These are phyloP conservation scores for Agonopterix arenella DNA, from an alignment of 2,888 invertebrate genomes.

Conservation along the genomic window DNA sequence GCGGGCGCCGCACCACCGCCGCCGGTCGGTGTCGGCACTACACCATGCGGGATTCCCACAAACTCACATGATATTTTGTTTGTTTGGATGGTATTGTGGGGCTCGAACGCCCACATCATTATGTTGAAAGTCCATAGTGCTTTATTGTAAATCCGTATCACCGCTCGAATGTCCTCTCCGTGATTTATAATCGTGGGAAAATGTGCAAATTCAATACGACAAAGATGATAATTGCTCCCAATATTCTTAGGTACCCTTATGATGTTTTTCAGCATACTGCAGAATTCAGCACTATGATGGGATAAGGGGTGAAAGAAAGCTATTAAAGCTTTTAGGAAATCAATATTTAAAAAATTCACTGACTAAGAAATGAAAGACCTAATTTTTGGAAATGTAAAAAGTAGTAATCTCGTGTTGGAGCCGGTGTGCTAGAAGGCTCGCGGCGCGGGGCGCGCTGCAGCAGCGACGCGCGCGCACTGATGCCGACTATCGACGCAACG, in stretches of 20 bases:
- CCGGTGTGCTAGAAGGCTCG: not conserved
- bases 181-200: conserved; percentile 73
- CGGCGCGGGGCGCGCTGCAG: conserved; percentile 16
- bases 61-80: conserved; percentile 57
- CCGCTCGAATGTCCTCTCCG: conserved; percentile 56
- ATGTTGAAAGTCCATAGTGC: conserved; percentile 60
- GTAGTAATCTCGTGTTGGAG: not conserved
- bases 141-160: conserved; percentile 70
- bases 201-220: not conserved
- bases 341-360: too few species aligned
- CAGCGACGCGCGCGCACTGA: conserved; percentile 42
- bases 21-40: conserved; percentile 7
- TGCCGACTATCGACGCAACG: conserved; percentile 37
- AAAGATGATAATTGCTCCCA: too few species aligned
- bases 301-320: too few species aligned
- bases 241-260: too few species aligned
- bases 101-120: conserved; percentile 73
- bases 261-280: too few species aligned
- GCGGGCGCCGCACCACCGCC: conserved; percentile 24
- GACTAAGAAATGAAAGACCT: too few species aligned
- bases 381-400: too few species aligned
- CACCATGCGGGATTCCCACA: conserved; percentile 73
- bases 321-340: too few species aligned
- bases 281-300: too few species aligned
- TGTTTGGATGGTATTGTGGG: conserved; percentile 55